Conservation (phyloP, 2,888 invertebrate genomes). For the Drosophila antonietae region DNA sequence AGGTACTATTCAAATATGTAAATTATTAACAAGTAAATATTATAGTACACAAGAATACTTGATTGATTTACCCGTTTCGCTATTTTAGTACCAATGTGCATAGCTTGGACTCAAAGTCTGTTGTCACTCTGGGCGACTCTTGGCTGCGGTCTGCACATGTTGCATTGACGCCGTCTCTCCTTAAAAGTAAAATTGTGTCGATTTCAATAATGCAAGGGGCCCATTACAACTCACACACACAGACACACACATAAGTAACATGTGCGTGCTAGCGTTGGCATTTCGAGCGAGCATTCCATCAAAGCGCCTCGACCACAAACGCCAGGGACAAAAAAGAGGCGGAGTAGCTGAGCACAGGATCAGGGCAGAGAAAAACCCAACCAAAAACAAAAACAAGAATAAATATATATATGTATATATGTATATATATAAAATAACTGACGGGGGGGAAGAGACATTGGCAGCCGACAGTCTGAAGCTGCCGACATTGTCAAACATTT, state of each 20-base stretch:
- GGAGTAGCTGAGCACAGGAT: conserved; percentile 9
- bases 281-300: conserved; percentile 74
- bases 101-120: conserved; percentile 37
- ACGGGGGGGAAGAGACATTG: conserved; percentile 2
- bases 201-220: conserved; percentile 77
- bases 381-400: background rate
- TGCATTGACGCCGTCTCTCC: conserved; percentile 58
- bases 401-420: background rate
- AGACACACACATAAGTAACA: conserved; percentile 19
- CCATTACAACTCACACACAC: conserved; percentile 64
- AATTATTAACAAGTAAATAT: background rate
- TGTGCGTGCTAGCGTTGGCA: conserved; percentile 71
- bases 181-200: conserved; percentile 80
- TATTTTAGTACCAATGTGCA: conserved; percentile 26
- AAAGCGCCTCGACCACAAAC: conserved; percentile 69
- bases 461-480: conserved; percentile 36
- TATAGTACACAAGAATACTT: no score
- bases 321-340: conserved; percentile 41
- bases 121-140: conserved; percentile 59
- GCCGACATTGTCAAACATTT: conserved; percentile 74
- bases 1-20: background rate
- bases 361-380: conserved; percentile 4
- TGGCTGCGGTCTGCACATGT: conserved; percentile 60
- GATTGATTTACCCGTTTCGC: background rate
- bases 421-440: background rate